These are phyloP conservation scores for Stenurella melanura DNA, from an alignment of 2,888 invertebrate genomes.

Conservation along the genomic window DNA sequence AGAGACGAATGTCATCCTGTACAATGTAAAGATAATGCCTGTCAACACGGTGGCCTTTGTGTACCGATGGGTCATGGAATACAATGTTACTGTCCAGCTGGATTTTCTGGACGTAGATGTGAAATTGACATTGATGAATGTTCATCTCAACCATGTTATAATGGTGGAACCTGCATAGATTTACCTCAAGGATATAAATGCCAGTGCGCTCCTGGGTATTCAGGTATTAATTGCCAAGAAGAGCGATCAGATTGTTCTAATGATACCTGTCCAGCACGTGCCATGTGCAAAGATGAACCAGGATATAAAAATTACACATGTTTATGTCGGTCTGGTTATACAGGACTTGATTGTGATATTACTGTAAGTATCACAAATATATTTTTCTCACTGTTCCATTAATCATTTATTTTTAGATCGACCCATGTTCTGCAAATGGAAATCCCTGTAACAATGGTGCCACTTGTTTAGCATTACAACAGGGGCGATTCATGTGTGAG, in stretches of 20 bases:
- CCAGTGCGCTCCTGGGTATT: conserved; percentile 89
- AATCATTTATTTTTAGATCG: conserved; percentile 78
- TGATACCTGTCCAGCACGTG: conserved; percentile 94
- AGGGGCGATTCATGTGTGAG: conserved; percentile 95
- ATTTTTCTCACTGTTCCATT: background rate
- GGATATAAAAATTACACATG: conserved; percentile 93
- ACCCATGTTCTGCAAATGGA: conserved; percentile 91
- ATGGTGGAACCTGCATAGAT: conserved; percentile 94
- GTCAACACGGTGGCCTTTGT: conserved; percentile 93
- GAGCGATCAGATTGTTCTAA: conserved; percentile 91
- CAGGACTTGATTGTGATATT: conserved; percentile 92
- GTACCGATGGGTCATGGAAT: conserved; percentile 90
- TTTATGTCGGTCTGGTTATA: conserved; percentile 94
- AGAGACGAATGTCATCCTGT: conserved; percentile 91
- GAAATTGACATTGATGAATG: conserved; percentile 97
- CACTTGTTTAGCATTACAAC: conserved; percentile 90
- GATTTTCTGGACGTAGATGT: conserved; percentile 87
- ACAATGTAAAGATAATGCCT: conserved; percentile 90
- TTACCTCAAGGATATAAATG: conserved; percentile 94
- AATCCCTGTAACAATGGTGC: conserved; percentile 95
- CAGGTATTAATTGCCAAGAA: conserved; percentile 96
- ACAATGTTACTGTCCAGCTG: conserved; percentile 89
- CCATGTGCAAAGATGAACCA: conserved; percentile 97
- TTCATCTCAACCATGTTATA: conserved; percentile 94
- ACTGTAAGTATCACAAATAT: conserved; percentile 77